Evolutionary conservation across 2,113 vertebrate species (phyloP).

Genomic region (Pseudolaguvia tuberculata): DNA sequence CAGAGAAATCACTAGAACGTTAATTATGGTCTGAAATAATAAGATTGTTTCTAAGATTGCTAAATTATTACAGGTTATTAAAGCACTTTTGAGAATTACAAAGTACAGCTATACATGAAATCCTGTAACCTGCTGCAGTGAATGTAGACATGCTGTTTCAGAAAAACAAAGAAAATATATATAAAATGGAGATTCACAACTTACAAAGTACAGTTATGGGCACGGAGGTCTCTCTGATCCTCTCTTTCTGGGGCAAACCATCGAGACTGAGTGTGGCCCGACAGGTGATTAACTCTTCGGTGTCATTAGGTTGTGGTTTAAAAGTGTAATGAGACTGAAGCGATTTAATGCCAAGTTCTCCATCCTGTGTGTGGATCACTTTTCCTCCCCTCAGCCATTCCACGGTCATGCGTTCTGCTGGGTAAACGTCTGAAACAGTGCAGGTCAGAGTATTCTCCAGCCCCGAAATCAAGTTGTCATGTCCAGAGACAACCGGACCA

Average conservation of each 20-base stretch:
- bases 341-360: neutral
- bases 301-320: slow-evolving; percentile 38
- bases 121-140: neutral
- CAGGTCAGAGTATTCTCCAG: slow-evolving; percentile 53
- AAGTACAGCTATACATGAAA: neutral
- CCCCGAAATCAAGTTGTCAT: slow-evolving; percentile 47
- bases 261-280: slow-evolving; percentile 49
- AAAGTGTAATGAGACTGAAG: slow-evolving; percentile 42
- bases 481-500: slow-evolving; percentile 56
- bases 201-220: slow-evolving; percentile 56
- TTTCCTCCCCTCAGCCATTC: slow-evolving; percentile 51
- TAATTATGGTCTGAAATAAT: neutral
- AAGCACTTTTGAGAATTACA: neutral
- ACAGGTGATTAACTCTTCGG: slow-evolving; percentile 54
- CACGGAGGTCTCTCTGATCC: slow-evolving; percentile 48
- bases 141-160: neutral
- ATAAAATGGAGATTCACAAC: slow-evolving; percentile 27
- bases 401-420: slow-evolving; percentile 47
- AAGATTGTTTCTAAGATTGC: neutral
- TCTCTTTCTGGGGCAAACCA: slow-evolving; percentile 35
- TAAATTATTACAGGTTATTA: neutral
- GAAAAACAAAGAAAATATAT: slow-evolving; percentile 3
- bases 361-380: slow-evolving; percentile 23
- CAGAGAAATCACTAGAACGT: neutral
- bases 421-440: slow-evolving; percentile 49